Base-by-base conservation (phyloP, 1,140 invertebrate genomes). In the Bombus waltoni region DNA sequence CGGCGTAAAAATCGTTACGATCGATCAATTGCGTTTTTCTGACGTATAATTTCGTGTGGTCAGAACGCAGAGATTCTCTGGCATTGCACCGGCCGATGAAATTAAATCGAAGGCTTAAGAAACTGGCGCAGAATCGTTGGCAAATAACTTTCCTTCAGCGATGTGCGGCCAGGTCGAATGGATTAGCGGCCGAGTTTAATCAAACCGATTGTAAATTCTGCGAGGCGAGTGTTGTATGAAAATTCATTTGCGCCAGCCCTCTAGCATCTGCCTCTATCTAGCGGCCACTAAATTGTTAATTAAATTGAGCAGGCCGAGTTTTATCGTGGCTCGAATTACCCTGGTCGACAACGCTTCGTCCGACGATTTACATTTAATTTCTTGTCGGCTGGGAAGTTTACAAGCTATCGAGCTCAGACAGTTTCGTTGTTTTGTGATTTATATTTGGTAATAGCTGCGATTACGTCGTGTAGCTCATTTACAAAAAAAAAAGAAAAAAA, bases 151-250 rank as follows among this genome's bases (percentile, higher is more conserved):
- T 75, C 42, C 75, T 83, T 65, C 11, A 4, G 57, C 35, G 53
- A 38, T 11, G 40, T 13, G 25, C 18, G 2, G 9, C 6, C 5
- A 35, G 18, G 22, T 9, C 22, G 1, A 32, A 28, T 22, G 53
- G 65, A 85, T 87, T 87, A 81, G 65, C 42, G 28, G 22, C 11
- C 57, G 66, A 85, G 81, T 90, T 90, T 87, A 90, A 90, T 90
- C 76, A 83, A 90, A 80, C 71, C 70, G 75, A 72, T 78, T 74
- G 71, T 80, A 73, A 74, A 44, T 89, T 65, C 80, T 32, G 11
- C n/a, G 72, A 72, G 40, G 10, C 68, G 9, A 77, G 44, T 35
- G 62, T 70, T 81, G 35, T 75, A 66, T 62, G 71, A 89, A 75
- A 71, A 86, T 74, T 86, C 79, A 65, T 82, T 82, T 65, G 35